phyloP scores from a whole-genome alignment of 2,888 invertebrate genomes.

The Drosophila paracracens region DNA sequence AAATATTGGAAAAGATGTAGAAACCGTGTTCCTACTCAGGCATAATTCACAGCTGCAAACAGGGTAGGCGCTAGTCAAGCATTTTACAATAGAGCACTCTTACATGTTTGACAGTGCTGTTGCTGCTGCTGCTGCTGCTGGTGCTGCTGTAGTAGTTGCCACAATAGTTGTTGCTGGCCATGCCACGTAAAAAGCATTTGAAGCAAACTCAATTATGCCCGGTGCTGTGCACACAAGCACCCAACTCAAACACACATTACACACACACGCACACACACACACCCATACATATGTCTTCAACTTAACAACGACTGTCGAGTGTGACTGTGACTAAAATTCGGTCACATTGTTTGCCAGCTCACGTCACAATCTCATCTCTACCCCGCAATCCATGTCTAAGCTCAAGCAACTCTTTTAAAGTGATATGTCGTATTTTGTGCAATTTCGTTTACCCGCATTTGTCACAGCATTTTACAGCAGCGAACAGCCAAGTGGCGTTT shows the following conservation, averaged over 20 bases:
- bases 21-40: not conserved
- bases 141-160: slow-evolving; percentile 21
- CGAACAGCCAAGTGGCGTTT: slow-evolving; percentile 28
- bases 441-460: slow-evolving; percentile 73
- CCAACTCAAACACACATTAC: slow-evolving; percentile 22
- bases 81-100: not conserved
- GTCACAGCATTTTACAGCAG: slow-evolving; percentile 70
- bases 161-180: slow-evolving; percentile 47
- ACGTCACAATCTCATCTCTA: slow-evolving; percentile 46
- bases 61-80: not conserved
- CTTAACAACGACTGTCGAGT: slow-evolving; percentile 44
- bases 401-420: slow-evolving; percentile 21
- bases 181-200: slow-evolving; percentile 80
- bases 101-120: slow-evolving; percentile 51
- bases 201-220: slow-evolving; percentile 79
- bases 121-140: slow-evolving; percentile 38
- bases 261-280: slow-evolving; percentile 13
- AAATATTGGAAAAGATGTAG: not conserved
- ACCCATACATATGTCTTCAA: slow-evolving; percentile 33
- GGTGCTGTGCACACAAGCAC: slow-evolving; percentile 70
- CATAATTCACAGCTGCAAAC: not conserved
- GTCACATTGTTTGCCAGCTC: slow-evolving; percentile 78
- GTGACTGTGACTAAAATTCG: slow-evolving; percentile 82
- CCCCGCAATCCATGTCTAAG: not conserved
- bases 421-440: slow-evolving; percentile 54